phyloP scores from a whole-genome alignment of 2,888 invertebrate genomes.

The Allacma fusca region DNA sequence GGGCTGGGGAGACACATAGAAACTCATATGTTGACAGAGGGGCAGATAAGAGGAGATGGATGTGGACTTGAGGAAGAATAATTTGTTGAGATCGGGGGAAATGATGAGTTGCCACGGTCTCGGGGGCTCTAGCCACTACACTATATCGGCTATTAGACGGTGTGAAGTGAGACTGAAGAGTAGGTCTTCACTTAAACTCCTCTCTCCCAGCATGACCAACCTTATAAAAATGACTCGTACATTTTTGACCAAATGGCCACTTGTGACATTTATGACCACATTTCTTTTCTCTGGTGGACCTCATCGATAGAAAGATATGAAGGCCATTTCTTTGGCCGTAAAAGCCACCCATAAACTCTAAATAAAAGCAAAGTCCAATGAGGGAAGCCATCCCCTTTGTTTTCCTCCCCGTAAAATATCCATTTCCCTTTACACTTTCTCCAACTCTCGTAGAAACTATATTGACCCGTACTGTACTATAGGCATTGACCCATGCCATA shows the following conservation, averaged over 20 bases:
- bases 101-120: too few species aligned
- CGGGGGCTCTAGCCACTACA: too few species aligned
- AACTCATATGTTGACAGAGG: too few species aligned
- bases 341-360: slow-evolving; percentile 44
- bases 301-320: slow-evolving; percentile 42
- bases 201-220: background rate
- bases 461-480: background rate
- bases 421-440: slow-evolving; percentile 18
- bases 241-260: slow-evolving; percentile 45
- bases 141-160: too few species aligned
- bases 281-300: slow-evolving; percentile 38
- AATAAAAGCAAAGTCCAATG: slow-evolving; percentile 42
- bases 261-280: slow-evolving; percentile 46
- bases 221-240: slow-evolving; percentile 37
- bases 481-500: background rate
- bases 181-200: slow-evolving; percentile 24
- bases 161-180: slow-evolving; percentile 24
- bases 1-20: too few species aligned
- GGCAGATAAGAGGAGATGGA: too few species aligned
- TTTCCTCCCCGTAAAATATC: slow-evolving; percentile 10
- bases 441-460: background rate
- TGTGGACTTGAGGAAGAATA: too few species aligned
- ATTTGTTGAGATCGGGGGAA: too few species aligned
- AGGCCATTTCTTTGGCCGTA: slow-evolving; percentile 33
- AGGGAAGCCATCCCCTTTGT: slow-evolving; percentile 7